Conservation (phyloP, 2,113 vertebrate genomes). For the Corynorhinus townsendii region DNA sequence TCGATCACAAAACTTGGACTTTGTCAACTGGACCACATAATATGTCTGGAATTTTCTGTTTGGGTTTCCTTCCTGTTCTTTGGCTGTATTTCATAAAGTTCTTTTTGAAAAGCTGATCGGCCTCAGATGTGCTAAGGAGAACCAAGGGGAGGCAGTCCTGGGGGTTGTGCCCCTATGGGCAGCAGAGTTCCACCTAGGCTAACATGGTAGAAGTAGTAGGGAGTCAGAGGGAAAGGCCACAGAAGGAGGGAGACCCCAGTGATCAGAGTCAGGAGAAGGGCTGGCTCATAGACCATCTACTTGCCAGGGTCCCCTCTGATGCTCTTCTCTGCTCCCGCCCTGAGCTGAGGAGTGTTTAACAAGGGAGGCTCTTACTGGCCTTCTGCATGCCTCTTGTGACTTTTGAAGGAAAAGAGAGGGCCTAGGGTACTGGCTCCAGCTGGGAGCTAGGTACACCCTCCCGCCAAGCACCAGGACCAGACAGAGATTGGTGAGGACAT, state of each 20-base stretch:
- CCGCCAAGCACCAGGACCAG: not conserved
- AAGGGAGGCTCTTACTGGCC: not conserved
- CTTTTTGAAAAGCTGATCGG: conserved; percentile 49
- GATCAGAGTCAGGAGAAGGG: not conserved
- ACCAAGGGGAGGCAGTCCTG: not conserved
- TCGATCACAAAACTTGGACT: conserved; percentile 50
- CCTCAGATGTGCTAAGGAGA: conserved; percentile 45
- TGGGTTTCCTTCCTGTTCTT: conserved; percentile 59
- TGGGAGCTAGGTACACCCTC: not conserved
- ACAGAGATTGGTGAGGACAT: not conserved
- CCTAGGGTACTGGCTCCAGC: not conserved
- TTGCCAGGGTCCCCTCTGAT: not conserved
- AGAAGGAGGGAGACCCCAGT: not conserved
- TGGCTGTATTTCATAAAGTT: conserved; percentile 56
- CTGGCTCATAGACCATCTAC: too few species aligned
- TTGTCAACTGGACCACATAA: conserved; percentile 48
- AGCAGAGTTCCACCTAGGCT: not conserved
- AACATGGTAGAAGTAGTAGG: not conserved
- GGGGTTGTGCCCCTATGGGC: not conserved
- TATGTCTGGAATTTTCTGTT: conserved; percentile 69
- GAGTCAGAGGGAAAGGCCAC: not conserved
- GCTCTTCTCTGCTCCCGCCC: not conserved
- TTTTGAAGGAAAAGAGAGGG: not conserved
- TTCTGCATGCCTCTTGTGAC: not conserved
- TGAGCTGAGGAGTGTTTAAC: not conserved